A percentile compares a stretch with the other conserved stretches of the same genome.
Evolutionary conservation across 2,888 invertebrate genomes (phyloP).

Genomic region (Pyrgus malvae): DNA sequence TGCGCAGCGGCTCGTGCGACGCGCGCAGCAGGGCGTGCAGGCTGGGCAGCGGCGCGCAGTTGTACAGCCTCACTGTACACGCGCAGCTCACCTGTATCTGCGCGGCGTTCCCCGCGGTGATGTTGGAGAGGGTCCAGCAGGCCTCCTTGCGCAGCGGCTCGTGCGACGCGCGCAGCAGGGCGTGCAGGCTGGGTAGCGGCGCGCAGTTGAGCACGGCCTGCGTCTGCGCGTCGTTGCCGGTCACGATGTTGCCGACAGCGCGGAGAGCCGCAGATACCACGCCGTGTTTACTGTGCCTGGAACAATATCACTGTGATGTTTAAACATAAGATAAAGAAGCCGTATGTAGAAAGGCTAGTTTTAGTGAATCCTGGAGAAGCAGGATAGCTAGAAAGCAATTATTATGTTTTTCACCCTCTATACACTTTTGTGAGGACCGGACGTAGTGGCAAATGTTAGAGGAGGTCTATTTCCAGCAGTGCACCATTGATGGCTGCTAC

Average conservation of each 20-base stretch:
- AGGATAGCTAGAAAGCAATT: no score
- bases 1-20: conserved; percentile 89
- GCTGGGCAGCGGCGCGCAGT: conserved; percentile 93
- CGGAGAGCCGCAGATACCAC: conserved; percentile 96
- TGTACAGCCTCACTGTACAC: conserved; percentile 91
- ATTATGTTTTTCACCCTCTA: no score
- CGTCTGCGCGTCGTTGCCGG: conserved; percentile 97
- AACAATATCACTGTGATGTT: background rate
- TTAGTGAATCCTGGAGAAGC: no score
- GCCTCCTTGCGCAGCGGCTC: conserved; percentile 97
- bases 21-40: conserved; percentile 85
- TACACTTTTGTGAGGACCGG: no score
- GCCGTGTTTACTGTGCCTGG: conserved; percentile 90
- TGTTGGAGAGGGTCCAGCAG: conserved; percentile 98
- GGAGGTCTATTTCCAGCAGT: no score
- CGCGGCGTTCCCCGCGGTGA: conserved; percentile 95
- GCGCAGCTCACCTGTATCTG: conserved; percentile 87
- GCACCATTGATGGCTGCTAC: no score
- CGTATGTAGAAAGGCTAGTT: no score
- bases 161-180: conserved; percentile 79
- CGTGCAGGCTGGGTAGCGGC: conserved; percentile 91
- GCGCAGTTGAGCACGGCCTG: conserved; percentile 97
- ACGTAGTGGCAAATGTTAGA: no score
- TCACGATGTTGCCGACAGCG: conserved; percentile 99
- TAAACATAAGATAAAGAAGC: no score